These are phyloP conservation scores for Lasaia peninsularis DNA, from an alignment of 1,140 invertebrate genomes.

Conservation along the genomic window DNA sequence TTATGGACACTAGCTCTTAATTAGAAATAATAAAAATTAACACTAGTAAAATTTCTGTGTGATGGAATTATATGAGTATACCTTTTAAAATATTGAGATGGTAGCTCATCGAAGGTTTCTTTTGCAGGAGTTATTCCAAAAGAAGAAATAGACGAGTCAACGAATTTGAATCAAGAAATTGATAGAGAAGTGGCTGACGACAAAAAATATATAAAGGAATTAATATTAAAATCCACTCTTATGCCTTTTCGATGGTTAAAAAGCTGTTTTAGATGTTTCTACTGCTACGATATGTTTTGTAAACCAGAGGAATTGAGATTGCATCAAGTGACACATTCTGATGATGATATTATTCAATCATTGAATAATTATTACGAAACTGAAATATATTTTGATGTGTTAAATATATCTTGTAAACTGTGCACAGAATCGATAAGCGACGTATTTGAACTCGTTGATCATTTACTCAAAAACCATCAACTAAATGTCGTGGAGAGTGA, in stretches of 20 bases:
- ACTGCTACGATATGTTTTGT: slow-evolving; percentile 40
- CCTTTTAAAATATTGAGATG: not conserved
- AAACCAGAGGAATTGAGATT: slow-evolving; percentile 32
- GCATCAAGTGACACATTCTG: slow-evolving; percentile 29
- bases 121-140: not conserved
- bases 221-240: slow-evolving; percentile 34
- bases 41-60: too few species aligned
- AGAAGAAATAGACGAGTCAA: too few species aligned
- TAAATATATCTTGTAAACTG: slow-evolving; percentile 34
- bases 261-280: slow-evolving; percentile 45
- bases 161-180: not conserved
- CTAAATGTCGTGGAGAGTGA: slow-evolving; percentile 22
- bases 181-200: not conserved
- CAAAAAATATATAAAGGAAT: not conserved
- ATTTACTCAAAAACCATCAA: slow-evolving; percentile 30
- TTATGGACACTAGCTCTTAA: too few species aligned
- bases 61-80: too few species aligned
- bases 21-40: too few species aligned
- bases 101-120: not conserved
- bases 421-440: slow-evolving; percentile 29
- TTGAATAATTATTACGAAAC: slow-evolving; percentile 36
- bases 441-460: slow-evolving; percentile 33
- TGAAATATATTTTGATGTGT: slow-evolving; percentile 37
- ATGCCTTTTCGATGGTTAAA: slow-evolving; percentile 44
- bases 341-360: slow-evolving; percentile 25